phyloP scores from a whole-genome alignment of 2,888 invertebrate genomes.

The Itoplectis maculator region DNA sequence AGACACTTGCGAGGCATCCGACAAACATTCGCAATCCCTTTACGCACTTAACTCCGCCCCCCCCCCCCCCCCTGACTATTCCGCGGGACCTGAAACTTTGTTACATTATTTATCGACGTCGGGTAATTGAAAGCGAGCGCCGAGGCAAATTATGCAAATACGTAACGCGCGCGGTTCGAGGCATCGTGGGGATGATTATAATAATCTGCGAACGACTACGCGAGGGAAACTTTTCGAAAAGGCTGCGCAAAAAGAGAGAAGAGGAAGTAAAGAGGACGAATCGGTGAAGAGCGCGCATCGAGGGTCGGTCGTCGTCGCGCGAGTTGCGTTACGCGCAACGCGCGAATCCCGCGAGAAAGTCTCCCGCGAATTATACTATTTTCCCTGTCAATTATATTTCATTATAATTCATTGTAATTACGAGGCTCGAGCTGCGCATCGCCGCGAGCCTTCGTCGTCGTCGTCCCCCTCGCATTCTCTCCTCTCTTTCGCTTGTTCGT shows the following conservation, averaged over 20 bases:
- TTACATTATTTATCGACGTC: not conserved
- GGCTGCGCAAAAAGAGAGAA: conserved; percentile 24
- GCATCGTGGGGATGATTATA: conserved; percentile 49
- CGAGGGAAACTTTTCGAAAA: conserved; percentile 1
- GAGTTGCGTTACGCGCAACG: not conserved
- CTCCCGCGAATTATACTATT: conserved; percentile 56
- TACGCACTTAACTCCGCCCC: too few relatives aligned
- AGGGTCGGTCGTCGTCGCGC: not conserved
- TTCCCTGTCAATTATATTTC: conserved; percentile 60
- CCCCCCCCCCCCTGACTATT: not conserved
- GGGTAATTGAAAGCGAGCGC: conserved; percentile 52
- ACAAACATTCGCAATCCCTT: conserved; percentile 14
- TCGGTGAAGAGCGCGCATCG: conserved; percentile 29
- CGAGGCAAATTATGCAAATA: conserved; percentile 60
- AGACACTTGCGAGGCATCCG: conserved; percentile 33
- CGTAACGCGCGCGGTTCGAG: conserved; percentile 5
- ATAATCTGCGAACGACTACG: conserved; percentile 54
- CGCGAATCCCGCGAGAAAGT: conserved; percentile 48
- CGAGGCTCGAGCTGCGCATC: conserved; percentile 39
- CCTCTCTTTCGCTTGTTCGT: not conserved
- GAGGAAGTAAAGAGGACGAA: conserved; percentile 23
- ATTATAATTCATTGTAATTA: conserved; percentile 63
- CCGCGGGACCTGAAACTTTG: not conserved
- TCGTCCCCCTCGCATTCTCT: conserved; percentile 11
- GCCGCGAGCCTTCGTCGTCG: conserved; percentile 35